Conservation (phyloP, 64 coral and sea anemone species). For the Stichodactyla mertensii region DNA sequence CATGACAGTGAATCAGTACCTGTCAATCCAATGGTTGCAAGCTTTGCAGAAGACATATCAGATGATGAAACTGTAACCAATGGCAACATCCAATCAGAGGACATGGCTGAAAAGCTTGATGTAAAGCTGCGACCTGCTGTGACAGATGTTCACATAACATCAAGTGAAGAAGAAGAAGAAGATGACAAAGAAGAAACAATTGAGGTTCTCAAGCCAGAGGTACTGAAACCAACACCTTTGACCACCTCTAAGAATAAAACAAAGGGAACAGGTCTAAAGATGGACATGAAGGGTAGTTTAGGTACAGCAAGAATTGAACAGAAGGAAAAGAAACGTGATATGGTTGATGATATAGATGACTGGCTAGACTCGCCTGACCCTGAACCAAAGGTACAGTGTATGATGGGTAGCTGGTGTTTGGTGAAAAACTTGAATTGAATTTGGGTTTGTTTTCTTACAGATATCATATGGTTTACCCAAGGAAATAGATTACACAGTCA, state of each 20-base stretch:
- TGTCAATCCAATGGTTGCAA: slow-evolving; percentile 79
- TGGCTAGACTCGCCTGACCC: slow-evolving; percentile 80
- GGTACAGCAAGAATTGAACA: neutral
- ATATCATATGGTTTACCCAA: neutral
- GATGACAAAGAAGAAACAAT: neutral
- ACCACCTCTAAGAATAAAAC: neutral
- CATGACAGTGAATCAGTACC: slow-evolving; percentile 37
- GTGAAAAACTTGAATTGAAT: neutral
- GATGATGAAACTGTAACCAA: slow-evolving; percentile 53
- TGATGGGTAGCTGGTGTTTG: neutral
- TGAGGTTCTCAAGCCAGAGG: neutral
- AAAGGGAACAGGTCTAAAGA: neutral
- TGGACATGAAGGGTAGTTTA: neutral
- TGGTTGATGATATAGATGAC: slow-evolving; percentile 48
- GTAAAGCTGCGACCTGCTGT: slow-evolving; percentile 17
- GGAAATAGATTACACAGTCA: neutral
- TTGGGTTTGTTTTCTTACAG: neutral
- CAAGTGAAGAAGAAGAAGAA: slow-evolving; percentile 61
- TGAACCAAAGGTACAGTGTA: slow-evolving; percentile 47
- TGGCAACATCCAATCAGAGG: slow-evolving; percentile 36
- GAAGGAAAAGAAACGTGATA: neutral
- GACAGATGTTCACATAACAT: slow-evolving; percentile 45
- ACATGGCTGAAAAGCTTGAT: slow-evolving; percentile 3
- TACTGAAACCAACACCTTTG: neutral
- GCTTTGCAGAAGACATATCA: slow-evolving; percentile 76